phyloP scores from a whole-genome alignment of 2,113 vertebrate genomes.

The Protobothrops flavoviridis region DNA sequence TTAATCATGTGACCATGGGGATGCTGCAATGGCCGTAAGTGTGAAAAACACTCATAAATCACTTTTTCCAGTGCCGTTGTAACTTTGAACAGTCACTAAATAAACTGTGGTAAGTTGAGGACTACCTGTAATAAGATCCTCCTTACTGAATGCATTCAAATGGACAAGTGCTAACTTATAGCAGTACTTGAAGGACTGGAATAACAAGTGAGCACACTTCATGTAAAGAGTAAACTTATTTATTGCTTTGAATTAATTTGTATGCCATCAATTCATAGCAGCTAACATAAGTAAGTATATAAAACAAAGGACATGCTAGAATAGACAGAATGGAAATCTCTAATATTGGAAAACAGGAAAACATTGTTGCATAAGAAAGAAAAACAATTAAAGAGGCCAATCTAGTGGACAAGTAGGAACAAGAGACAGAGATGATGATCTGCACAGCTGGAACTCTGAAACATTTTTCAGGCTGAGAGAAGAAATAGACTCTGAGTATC shows the following conservation, averaged over 20 bases:
- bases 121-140: background rate
- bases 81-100: background rate
- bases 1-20: background rate
- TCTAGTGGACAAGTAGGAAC: background rate
- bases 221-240: background rate
- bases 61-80: background rate
- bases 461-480: background rate
- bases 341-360: background rate
- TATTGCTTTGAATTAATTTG: background rate
- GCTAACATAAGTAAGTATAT: background rate
- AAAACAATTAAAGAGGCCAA: background rate
- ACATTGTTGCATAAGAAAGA: background rate
- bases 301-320: background rate
- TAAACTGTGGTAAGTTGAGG: background rate
- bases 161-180: background rate
- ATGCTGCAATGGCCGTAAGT: background rate
- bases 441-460: background rate
- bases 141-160: too few species aligned
- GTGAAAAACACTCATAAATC: background rate
- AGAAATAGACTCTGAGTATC: background rate
- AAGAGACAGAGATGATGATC: background rate
- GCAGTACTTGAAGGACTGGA: background rate
- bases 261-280: background rate
- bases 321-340: background rate
- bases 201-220: background rate